These are phyloP conservation scores for Adelognathus sp. DNA, from an alignment of 2,888 invertebrate species.

Conservation along the genomic window DNA sequence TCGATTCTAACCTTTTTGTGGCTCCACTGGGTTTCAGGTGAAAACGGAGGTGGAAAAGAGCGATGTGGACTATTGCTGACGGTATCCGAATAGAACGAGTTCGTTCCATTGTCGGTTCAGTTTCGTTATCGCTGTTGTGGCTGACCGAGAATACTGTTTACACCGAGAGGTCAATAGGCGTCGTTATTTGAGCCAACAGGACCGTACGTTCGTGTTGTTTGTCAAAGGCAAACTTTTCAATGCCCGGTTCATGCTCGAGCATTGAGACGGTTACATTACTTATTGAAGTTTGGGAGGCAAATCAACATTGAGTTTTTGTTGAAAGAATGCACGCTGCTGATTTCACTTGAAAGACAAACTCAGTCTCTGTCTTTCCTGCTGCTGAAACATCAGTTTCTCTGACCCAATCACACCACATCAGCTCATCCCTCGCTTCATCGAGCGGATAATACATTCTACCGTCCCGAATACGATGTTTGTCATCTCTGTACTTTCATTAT, in stretches of 20 bases:
- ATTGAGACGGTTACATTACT: too few relatives aligned
- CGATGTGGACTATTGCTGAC: neutral
- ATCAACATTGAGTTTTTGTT: too few relatives aligned
- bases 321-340: too few relatives aligned
- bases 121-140: neutral
- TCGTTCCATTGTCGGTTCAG: neutral
- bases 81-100: constrained; percentile 5
- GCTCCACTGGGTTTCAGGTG: neutral
- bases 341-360: too few relatives aligned
- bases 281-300: too few relatives aligned
- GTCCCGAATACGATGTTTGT: too few relatives aligned
- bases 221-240: neutral
- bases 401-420: neutral
- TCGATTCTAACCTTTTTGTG: constrained; percentile 27
- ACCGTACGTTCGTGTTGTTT: neutral
- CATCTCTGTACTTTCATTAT: neutral
- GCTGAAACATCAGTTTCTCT: too few relatives aligned
- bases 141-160: constrained; percentile 36
- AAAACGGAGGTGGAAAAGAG: constrained; percentile 4
- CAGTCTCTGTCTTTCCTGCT: too few relatives aligned
- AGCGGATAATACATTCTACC: too few relatives aligned
- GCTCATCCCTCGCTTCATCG: constrained; percentile 4
- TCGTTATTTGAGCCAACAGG: neutral
- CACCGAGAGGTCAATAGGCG: neutral
- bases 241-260: too few relatives aligned